Conservation (phyloP, 2,113 vertebrate species). For the Mobula hypostoma region DNA sequence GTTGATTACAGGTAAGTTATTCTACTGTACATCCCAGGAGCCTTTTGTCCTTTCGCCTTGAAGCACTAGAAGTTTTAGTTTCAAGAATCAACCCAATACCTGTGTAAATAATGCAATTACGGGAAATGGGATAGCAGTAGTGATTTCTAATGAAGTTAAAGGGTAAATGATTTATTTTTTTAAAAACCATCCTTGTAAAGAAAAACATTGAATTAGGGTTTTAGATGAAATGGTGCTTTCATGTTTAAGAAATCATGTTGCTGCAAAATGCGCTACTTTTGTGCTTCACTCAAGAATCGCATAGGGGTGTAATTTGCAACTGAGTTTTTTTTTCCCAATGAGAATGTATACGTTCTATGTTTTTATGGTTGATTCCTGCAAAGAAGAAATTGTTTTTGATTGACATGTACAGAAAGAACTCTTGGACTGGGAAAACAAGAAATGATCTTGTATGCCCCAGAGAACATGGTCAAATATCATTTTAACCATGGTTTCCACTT, state of each 20-base stretch:
- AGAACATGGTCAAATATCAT: too few relatives aligned
- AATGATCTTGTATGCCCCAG: too few relatives aligned
- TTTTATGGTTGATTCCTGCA: neutral
- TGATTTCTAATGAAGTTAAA: neutral
- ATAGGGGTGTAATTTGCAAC: neutral
- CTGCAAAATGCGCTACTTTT: too few relatives aligned
- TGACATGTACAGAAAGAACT: too few relatives aligned
- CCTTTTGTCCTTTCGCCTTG: neutral
- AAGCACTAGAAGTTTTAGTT: too few relatives aligned
- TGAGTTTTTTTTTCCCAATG: neutral
- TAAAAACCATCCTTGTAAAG: neutral
- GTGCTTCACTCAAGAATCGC: too few relatives aligned
- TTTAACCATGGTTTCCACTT: neutral
- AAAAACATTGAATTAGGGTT: neutral
- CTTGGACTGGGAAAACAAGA: too few relatives aligned
- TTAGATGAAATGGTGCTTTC: neutral
- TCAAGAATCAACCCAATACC: neutral
- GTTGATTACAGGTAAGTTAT: neutral
- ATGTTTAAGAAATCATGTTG: neutral
- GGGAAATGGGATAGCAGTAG: neutral
- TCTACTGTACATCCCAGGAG: neutral
- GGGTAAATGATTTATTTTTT: too few relatives aligned
- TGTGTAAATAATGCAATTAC: neutral
- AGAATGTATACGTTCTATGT: neutral
- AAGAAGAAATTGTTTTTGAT: neutral